phyloP scores from a whole-genome alignment of 1,140 invertebrate genomes.

The Conus betulinus region DNA sequence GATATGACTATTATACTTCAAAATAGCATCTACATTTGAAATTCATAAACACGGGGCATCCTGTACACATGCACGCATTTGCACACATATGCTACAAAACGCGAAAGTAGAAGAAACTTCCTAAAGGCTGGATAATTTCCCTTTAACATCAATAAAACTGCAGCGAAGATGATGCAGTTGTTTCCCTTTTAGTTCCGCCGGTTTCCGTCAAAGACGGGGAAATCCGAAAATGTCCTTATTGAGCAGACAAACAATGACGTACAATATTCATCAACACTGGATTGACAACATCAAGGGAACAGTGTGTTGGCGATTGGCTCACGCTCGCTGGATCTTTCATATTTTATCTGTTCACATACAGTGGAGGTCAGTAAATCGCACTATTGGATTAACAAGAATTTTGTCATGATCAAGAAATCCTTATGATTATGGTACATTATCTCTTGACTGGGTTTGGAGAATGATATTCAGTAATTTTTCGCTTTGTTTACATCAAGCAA shows the following conservation, averaged over 20 bases:
- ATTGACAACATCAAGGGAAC: not conserved
- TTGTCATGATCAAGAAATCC: not conserved
- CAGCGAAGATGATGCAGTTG: not conserved
- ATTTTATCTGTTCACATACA: not conserved
- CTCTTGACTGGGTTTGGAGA: too few relatives aligned
- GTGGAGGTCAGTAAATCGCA: not conserved
- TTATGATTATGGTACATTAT: too few relatives aligned
- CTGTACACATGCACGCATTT: too few relatives aligned
- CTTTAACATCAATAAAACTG: too few relatives aligned
- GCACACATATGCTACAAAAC: too few relatives aligned
- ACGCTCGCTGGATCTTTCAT: not conserved
- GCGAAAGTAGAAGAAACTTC: too few relatives aligned
- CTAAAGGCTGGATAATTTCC: too few relatives aligned
- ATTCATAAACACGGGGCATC: too few relatives aligned
- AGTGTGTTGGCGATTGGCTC: not conserved
- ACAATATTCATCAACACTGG: conserved; percentile 3
- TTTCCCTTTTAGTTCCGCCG: not conserved
- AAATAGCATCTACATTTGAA: too few relatives aligned
- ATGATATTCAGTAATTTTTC: not conserved
- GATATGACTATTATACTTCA: too few relatives aligned
- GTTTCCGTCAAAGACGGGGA: not conserved
- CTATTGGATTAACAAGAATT: not conserved
- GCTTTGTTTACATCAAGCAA: conserved; percentile 7
- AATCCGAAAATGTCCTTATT: not conserved
- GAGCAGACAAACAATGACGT: conserved; percentile 1